Conservation (phyloP, 2,797 vertebrate species). For the Lagodon rhomboides region DNA sequence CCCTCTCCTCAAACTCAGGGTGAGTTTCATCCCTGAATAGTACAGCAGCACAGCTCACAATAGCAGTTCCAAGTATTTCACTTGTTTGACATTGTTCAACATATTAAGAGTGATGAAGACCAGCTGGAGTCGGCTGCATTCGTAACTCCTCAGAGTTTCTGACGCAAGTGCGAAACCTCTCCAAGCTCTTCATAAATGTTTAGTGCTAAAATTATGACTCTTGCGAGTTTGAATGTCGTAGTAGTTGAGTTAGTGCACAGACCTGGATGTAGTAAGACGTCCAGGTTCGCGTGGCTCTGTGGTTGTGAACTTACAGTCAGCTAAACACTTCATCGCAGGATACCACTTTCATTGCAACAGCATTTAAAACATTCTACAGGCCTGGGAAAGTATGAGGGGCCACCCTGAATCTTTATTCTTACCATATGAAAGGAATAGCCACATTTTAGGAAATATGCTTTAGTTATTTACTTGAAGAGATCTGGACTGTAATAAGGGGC, state of each 20-base stretch:
- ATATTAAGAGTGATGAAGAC: constrained; percentile 55
- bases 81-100: constrained; percentile 68
- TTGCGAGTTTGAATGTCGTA: neutral
- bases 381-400: neutral
- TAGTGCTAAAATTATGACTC: constrained; percentile 8
- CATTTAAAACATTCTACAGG: neutral
- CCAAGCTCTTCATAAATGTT: constrained; percentile 13
- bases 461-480: too few species aligned
- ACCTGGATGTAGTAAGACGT: neutral
- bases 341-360: constrained; percentile 9
- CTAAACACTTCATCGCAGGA: constrained; percentile 5
- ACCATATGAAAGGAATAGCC: neutral
- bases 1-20: neutral
- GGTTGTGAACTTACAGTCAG: neutral
- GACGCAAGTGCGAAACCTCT: constrained; percentile 51
- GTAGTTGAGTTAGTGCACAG: constrained; percentile 15
- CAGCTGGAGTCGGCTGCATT: constrained; percentile 60
- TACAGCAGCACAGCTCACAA: constrained; percentile 28
- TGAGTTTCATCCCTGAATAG: constrained; percentile 1
- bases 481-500: neutral
- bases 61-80: constrained; percentile 54
- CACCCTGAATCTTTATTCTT: neutral
- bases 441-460: too few species aligned
- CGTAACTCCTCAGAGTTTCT: constrained; percentile 51
- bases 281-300: neutral